Evolutionary conservation across 2,888 invertebrate genomes (phyloP), one percentile per base, ranked within the genome.

Genomic region (Acleris literana): DNA sequence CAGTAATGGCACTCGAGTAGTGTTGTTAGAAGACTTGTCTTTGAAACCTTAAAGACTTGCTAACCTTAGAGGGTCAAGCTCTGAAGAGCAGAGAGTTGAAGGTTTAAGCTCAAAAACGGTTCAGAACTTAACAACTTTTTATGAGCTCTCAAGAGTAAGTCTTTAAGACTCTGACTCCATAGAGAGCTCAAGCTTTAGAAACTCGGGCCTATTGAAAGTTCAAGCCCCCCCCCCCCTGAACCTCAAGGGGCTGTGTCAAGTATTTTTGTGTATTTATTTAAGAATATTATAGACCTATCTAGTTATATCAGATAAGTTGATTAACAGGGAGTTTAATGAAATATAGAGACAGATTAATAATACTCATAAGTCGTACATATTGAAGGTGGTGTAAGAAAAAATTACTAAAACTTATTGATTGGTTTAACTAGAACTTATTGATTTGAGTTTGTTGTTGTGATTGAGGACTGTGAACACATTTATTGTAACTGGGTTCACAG

Each of bases 1-100:
- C 6, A 25, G 6, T 25, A 25, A 25, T 25, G 6, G 25, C 1
- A 25, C 6, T 25, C 1, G 25, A 25, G 25, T 25, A 29, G 29
- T 29, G 29, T 29, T 56, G 25, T 44, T 44, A 56, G 5, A 56
- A 56, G 22, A 22, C 25, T 56, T n/a, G 56, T 25, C 56, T 56
- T 55, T 18, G 7, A 18, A 55, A 55, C 16, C 43, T 55, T 39
- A 55, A 18, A 55, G 55, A 54, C 54, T 54, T 22, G 22, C 44
- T 3, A 56, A 44, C 44, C 56, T 56, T 56, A n/a, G 25, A 56
- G 56, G 22, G n/a, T 56, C 18, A 39, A 54, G 39, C 39, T 39
- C n/a, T n/a, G n/a, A n/a, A n/a, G n/a, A n/a, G n/a, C n/a, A n/a
- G n/a, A n/a, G n/a, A n/a, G n/a, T n/a, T n/a, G n/a, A n/a, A n/a